Evolutionary conservation across 2,888 invertebrate genomes (phyloP).

Genomic region (Xiphydria camelus): DNA sequence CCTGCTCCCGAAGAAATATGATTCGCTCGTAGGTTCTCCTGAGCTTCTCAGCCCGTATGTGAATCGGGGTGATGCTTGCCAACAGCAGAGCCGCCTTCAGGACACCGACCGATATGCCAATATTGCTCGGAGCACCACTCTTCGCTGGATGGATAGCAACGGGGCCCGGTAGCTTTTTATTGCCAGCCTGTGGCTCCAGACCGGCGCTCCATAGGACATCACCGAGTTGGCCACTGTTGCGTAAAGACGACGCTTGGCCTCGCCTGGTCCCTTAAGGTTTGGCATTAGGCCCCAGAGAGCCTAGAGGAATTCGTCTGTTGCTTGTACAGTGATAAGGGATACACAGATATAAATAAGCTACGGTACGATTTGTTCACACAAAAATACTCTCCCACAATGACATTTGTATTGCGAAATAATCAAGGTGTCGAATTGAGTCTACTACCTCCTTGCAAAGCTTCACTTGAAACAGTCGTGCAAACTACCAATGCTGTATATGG

Average conservation of each 20-base stretch:
- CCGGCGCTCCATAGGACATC: background rate
- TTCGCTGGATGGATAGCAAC: slow-evolving; percentile 10
- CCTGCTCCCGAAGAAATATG: too few species aligned
- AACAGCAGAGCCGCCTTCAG: slow-evolving; percentile 17
- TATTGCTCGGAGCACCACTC: slow-evolving; percentile 11
- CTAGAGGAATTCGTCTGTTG: too few species aligned
- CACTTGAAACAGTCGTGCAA: too few species aligned
- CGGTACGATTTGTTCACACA: too few species aligned
- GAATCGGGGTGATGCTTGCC: slow-evolving; percentile 15
- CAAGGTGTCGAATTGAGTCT: background rate
- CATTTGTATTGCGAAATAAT: background rate
- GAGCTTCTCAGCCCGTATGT: slow-evolving; percentile 12
- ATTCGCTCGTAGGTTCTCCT: too few species aligned
- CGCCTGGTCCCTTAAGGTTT: background rate
- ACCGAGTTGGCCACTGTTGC: background rate
- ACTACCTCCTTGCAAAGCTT: too few species aligned
- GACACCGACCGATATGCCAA: slow-evolving; percentile 21
- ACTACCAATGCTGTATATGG: too few species aligned
- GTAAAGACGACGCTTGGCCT: background rate
- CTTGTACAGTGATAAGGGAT: too few species aligned
- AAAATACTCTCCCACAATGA: background rate
- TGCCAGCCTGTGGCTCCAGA: background rate
- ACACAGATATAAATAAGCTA: too few species aligned
- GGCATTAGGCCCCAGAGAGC: background rate
- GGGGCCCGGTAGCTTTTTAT: background rate